These are phyloP conservation scores for Bubo scandiacus DNA, from an alignment of 2,113 vertebrate species.

Conservation along the genomic window DNA sequence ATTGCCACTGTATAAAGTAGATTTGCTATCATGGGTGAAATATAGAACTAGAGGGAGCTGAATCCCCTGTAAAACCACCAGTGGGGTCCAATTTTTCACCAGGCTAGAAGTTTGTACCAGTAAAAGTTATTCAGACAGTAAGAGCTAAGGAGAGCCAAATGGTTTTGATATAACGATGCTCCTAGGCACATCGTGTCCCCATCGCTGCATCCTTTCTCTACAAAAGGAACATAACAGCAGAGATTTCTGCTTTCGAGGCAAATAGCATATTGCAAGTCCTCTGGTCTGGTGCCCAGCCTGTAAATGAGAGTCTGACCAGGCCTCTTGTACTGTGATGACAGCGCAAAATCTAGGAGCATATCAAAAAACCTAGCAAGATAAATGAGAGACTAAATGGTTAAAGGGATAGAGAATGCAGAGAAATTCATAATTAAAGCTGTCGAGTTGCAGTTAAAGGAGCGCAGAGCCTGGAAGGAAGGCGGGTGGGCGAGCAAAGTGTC, in stretches of 20 bases:
- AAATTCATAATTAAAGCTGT: slow-evolving; percentile 46
- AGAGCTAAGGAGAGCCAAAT: not conserved
- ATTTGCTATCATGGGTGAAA: not conserved
- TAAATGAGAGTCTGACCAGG: not conserved
- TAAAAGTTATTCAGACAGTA: not conserved
- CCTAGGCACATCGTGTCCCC: not conserved
- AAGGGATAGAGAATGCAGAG: not conserved
- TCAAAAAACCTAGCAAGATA: not conserved
- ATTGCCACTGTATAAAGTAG: not conserved
- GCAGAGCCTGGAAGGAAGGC: not conserved
- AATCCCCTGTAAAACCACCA: not conserved
- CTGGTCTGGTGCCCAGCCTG: not conserved
- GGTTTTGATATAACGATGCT: not conserved
- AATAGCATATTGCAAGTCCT: not conserved
- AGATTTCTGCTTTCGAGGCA: not conserved
- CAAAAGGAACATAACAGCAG: not conserved
- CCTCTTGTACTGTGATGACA: not conserved
- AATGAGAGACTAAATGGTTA: not conserved
- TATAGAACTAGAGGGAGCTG: not conserved
- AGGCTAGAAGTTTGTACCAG: not conserved
- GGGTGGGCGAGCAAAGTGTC: slow-evolving; percentile 9
- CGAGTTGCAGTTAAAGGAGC: not conserved
- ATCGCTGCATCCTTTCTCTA: not conserved
- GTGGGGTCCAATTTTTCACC: not conserved
- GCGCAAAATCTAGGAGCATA: not conserved